Conservation (phyloP, 2,113 vertebrate species). For the Upupa epops region DNA sequence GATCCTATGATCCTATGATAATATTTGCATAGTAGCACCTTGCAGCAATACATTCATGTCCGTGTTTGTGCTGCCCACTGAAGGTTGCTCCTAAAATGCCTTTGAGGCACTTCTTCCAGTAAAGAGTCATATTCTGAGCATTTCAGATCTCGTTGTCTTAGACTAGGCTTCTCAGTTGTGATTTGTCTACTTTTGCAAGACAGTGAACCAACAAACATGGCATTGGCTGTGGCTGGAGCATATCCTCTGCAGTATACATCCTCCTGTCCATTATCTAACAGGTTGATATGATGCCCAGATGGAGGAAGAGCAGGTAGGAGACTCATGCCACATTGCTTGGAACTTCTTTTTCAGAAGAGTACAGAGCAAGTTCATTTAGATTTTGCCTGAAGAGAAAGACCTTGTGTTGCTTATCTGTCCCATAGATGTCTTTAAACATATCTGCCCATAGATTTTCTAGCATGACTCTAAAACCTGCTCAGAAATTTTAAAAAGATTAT, state of each 20-base stretch:
- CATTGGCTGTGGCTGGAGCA: neutral
- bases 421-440: neutral
- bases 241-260: neutral
- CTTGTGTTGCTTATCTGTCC: neutral
- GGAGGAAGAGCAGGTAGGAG: neutral
- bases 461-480: neutral
- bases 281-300: neutral
- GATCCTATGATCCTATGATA: too few relatives aligned
- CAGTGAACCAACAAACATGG: neutral
- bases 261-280: neutral
- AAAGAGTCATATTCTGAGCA: neutral
- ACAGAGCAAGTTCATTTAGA: neutral
- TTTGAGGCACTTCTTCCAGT: neutral
- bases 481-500: neutral
- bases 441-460: neutral
- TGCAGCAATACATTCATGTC: neutral
- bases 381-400: neutral
- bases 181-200: neutral
- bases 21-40: neutral
- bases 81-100: neutral
- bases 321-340: neutral
- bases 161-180: neutral
- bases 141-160: neutral
- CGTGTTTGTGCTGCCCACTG: neutral
- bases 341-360: neutral